Conservation (phyloP, 2,797 vertebrate genomes). For the Cephalopachus bancanus region DNA sequence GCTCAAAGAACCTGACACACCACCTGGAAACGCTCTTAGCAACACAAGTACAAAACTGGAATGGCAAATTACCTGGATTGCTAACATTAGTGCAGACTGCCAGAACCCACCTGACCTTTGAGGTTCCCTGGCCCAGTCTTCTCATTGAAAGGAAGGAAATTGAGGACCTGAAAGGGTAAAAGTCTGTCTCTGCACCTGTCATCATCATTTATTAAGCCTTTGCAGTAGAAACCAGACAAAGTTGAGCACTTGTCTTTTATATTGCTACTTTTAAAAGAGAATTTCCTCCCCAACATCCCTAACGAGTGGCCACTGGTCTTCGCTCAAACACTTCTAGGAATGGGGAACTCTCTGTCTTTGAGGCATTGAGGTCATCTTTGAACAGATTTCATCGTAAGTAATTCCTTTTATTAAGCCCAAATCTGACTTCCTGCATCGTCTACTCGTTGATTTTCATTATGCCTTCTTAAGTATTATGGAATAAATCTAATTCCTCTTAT, state of each 20-base stretch:
- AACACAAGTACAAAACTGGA: background rate
- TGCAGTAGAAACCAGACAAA: conserved; percentile 5
- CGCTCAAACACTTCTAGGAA: conserved; percentile 7
- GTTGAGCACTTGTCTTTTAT: background rate
- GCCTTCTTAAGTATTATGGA: background rate
- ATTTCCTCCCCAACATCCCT: background rate
- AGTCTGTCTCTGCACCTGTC: background rate
- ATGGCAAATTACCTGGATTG: background rate
- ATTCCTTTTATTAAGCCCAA: background rate
- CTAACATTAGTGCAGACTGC: background rate
- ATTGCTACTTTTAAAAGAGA: conserved; percentile 4
- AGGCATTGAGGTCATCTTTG: background rate
- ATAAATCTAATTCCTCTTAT: conserved; percentile 1
- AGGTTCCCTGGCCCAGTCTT: background rate
- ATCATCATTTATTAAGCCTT: conserved; percentile 6
- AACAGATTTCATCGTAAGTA: background rate
- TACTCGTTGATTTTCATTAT: background rate
- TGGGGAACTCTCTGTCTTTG: background rate
- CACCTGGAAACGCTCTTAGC: background rate
- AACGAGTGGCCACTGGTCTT: background rate
- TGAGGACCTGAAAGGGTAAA: background rate
- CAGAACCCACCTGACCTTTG: background rate
- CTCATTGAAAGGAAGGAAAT: conserved; percentile 50
- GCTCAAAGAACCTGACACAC: background rate
- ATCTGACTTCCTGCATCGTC: background rate